Conservation (phyloP, 1,140 invertebrate genomes). For the Drosophila malerkotliana region DNA sequence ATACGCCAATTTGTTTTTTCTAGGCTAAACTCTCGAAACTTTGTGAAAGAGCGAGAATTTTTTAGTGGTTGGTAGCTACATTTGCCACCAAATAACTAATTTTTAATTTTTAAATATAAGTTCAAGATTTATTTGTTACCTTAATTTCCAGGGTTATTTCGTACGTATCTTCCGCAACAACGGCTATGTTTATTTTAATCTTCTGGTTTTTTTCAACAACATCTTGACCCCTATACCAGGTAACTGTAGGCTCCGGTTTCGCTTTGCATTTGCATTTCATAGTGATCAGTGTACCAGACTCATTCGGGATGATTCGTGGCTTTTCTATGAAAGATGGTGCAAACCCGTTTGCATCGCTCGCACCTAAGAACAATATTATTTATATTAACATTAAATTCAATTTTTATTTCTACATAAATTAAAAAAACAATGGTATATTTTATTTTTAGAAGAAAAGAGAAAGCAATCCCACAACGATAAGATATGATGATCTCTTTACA, state of each 20-base stretch:
- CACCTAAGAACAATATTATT: slow-evolving; percentile 86
- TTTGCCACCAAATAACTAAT: too few relatives aligned
- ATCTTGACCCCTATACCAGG: slow-evolving; percentile 95
- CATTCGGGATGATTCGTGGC: slow-evolving; percentile 98
- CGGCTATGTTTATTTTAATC: slow-evolving; percentile 91
- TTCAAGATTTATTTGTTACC: slow-evolving; percentile 84
- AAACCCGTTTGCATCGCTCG: slow-evolving; percentile 94
- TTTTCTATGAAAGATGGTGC: slow-evolving; percentile 98
- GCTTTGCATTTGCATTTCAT: slow-evolving; percentile 98
- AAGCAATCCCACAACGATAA: too few relatives aligned
- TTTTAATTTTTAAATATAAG: too few relatives aligned
- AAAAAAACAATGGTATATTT: too few relatives aligned
- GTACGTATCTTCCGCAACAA: slow-evolving; percentile 93
- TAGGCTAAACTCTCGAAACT: too few relatives aligned
- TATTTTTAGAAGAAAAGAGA: too few relatives aligned
- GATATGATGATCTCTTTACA: too few relatives aligned
- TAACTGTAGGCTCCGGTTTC: slow-evolving; percentile 94
- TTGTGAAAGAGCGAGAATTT: too few relatives aligned
- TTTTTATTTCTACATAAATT: neutral
- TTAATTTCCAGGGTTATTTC: slow-evolving; percentile 95
- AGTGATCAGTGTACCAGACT: slow-evolving; percentile 96
- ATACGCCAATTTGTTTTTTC: too few relatives aligned
- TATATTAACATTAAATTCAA: neutral
- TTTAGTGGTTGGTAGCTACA: too few relatives aligned
- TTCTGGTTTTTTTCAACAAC: slow-evolving; percentile 93